Evolutionary conservation across 2,888 invertebrate species (phyloP), one percentile per base, ranked within the genome.

Genomic region (Ophion ellenae): DNA sequence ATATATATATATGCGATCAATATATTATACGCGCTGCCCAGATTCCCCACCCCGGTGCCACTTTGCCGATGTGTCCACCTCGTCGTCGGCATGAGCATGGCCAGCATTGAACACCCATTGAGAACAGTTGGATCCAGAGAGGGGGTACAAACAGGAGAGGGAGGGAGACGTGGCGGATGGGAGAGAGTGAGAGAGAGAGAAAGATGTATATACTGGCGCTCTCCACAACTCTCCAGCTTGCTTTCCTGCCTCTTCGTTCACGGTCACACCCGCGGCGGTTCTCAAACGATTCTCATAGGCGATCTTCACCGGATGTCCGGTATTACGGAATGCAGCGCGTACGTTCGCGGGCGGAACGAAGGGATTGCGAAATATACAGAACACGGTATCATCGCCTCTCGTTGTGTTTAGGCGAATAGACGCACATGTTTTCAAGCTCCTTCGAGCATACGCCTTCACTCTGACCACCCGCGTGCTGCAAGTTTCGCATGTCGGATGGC

Each of bases 241-340:
- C 92, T 92, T 92, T 91, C 89, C 92, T 92, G 92, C 92, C 91
- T 93, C 91, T 90, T 92, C 92, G 93, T 93, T 93, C 93, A 93
- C 93, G 93, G 93, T 93, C 93, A 93, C 93, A 93, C 93, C 91
- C 92, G 93, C 92, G 91, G 92, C 86, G 92, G 88, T 87, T 85
- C 91, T 92, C 93, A 92, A 89, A 89, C 76, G 10, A 32, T 81
- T 69, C 67, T 64, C n/a, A 63, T 59, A 69, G 17, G 40, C 32
- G 20, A 32, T 59, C 47, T 81, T 86, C 77, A 59, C 77, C 86
- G 83, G 86, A 86, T 83, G 74, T 86, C 83, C 83, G 86, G 78
- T 78, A 73, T 74, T 61, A 71, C 74, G 66, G 53, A 70, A 79
- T 79, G 32, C 28, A 63, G 47, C 47, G 11, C 14, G 11, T 47